Conservation (phyloP, 2,888 invertebrate genomes). For the Torymus texanus region DNA sequence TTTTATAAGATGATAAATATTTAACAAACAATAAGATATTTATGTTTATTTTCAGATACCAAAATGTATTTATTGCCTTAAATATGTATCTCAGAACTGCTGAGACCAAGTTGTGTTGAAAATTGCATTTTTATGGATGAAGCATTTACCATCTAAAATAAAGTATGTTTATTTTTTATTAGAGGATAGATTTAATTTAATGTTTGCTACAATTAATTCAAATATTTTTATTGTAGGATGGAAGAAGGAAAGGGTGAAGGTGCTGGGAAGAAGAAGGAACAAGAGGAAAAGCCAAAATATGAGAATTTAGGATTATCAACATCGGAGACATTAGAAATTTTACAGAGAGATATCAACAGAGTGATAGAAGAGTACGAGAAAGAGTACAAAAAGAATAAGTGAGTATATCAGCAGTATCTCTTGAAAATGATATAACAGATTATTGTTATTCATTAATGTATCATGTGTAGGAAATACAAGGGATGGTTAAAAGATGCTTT, state of each 20-base stretch:
- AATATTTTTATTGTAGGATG: slow-evolving; percentile 26
- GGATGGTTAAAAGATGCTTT: slow-evolving; percentile 77
- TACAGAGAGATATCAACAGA: slow-evolving; percentile 83
- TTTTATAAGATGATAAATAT: no score
- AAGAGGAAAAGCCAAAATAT: slow-evolving; percentile 34
- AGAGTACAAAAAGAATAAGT: slow-evolving; percentile 78
- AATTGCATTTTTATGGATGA: slow-evolving; percentile 37
- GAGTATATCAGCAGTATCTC: slow-evolving; percentile 52
- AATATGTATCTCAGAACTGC: background rate
- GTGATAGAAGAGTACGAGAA: slow-evolving; percentile 81
- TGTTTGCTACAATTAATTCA: background rate
- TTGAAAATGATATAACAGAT: background rate
- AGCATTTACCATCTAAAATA: slow-evolving; percentile 12
- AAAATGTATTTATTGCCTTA: slow-evolving; percentile 2
- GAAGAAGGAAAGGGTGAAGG: slow-evolving; percentile 38
- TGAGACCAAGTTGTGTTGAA: background rate
- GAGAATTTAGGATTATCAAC: slow-evolving; percentile 79
- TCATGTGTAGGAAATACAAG: slow-evolving; percentile 74
- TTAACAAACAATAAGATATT: no score
- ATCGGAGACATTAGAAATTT: slow-evolving; percentile 81
- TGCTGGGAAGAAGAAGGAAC: slow-evolving; percentile 34
- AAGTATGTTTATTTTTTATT: background rate
- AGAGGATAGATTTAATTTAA: background rate
- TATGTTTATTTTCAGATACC: no score
- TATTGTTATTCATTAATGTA: slow-evolving; percentile 61